phyloP scores from a whole-genome alignment of 2,113 vertebrate genomes.

The Paralichthys olivaceus region DNA sequence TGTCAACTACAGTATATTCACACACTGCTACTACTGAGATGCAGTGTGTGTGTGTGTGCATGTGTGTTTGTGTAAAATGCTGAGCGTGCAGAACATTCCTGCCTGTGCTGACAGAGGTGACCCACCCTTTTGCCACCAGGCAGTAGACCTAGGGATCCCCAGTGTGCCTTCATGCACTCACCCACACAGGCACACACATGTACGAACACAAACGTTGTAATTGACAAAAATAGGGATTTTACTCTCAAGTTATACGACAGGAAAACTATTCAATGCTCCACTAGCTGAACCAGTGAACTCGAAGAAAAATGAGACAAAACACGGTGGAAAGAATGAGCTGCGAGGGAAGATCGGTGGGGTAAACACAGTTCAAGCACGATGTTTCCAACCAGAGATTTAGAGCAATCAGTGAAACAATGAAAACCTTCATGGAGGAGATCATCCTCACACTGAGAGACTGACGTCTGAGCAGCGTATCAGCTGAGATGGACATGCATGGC shows the following conservation, averaged over 20 bases:
- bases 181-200: slow-evolving; percentile 18
- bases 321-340: slow-evolving; percentile 38
- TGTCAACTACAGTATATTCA: slow-evolving; percentile 31
- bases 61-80: slow-evolving; percentile 35
- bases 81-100: slow-evolving; percentile 64
- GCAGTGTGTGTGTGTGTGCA: slow-evolving; percentile 2
- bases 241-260: neutral
- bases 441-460: neutral
- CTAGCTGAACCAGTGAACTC: neutral
- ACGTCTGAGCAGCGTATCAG: neutral
- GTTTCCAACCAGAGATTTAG: slow-evolving; percentile 34
- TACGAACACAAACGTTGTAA: neutral
- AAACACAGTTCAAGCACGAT: slow-evolving; percentile 13
- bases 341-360: slow-evolving; percentile 12
- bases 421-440: slow-evolving; percentile 32
- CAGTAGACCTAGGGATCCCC: slow-evolving; percentile 47
- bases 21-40: slow-evolving; percentile 6
- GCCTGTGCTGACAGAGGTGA: slow-evolving; percentile 53
- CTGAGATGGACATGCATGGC: slow-evolving; percentile 6
- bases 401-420: slow-evolving; percentile 52
- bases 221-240: neutral
- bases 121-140: slow-evolving; percentile 49
- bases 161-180: slow-evolving; percentile 14
- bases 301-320: slow-evolving; percentile 3
- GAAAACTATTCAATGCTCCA: too few relatives aligned